These are phyloP conservation scores for Fragum sueziense DNA, from an alignment of 2,888 invertebrate species.

Conservation along the genomic window DNA sequence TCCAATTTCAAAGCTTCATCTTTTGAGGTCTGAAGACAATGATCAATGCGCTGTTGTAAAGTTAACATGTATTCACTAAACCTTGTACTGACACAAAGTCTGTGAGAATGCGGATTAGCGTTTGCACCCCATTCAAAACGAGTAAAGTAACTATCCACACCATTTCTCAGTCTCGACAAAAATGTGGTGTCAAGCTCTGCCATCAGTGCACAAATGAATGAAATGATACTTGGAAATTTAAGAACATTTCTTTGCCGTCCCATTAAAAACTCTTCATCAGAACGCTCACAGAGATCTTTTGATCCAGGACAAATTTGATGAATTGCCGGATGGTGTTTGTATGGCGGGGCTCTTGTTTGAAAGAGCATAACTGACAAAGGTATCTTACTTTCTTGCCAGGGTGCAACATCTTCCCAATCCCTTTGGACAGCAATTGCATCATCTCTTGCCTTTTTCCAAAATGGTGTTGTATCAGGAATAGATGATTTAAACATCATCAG, in stretches of 20 bases:
- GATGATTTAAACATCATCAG: slow-evolving; percentile 6
- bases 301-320: background rate
- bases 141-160: background rate
- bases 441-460: background rate
- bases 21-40: background rate
- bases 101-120: background rate
- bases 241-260: slow-evolving; percentile 7
- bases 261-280: background rate
- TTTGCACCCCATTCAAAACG: slow-evolving; percentile 2
- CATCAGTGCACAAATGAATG: background rate
- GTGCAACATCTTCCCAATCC: background rate
- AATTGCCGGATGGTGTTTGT: background rate
- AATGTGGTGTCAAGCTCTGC: background rate
- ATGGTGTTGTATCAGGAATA: background rate
- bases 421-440: background rate
- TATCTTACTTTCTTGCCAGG: background rate
- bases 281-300: background rate
- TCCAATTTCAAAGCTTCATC: background rate
- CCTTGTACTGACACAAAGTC: background rate
- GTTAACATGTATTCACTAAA: background rate
- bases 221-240: background rate
- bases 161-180: background rate
- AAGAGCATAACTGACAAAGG: background rate
- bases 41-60: background rate
- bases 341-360: background rate